A percentile compares a stretch with the other conserved stretches of the same genome.
Conservation (phyloP, 2,888 invertebrate genomes). For the Salpingus planirostris region DNA sequence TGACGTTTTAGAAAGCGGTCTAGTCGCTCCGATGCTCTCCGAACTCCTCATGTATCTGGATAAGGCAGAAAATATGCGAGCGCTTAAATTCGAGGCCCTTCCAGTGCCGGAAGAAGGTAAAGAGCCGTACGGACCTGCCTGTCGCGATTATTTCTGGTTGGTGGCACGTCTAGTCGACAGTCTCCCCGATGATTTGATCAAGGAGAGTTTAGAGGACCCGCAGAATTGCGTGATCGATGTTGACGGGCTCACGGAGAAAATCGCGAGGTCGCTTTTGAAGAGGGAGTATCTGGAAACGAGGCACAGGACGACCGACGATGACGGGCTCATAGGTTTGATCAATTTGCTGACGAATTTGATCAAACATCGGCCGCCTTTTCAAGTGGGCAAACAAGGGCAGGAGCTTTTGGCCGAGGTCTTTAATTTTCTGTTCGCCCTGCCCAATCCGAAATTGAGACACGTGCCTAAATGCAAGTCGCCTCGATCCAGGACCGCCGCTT, state of each 20-base stretch:
- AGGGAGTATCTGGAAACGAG: conserved; percentile 78
- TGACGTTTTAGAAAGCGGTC: conserved; percentile 48
- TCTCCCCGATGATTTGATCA: conserved; percentile 68
- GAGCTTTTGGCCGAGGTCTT: conserved; percentile 65
- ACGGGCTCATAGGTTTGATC: conserved; percentile 80
- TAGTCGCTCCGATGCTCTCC: conserved; percentile 70
- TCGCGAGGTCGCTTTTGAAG: conserved; percentile 64
- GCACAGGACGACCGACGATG: conserved; percentile 76
- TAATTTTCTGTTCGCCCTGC: conserved; percentile 82
- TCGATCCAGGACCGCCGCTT: conserved; percentile 81
- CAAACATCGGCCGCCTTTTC: conserved; percentile 82
- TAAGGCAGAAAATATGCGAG: conserved; percentile 78
- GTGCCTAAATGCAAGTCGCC: conserved; percentile 91
- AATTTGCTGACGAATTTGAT: conserved; percentile 80
- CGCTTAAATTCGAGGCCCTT: conserved; percentile 44
- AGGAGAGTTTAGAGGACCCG: conserved; percentile 51
- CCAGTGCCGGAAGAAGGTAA: conserved; percentile 68
- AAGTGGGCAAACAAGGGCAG: conserved; percentile 67
- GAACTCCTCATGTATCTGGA: conserved; percentile 73
- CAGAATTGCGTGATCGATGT: conserved; percentile 55
- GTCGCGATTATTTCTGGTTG: conserved; percentile 91
- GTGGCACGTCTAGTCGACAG: conserved; percentile 82
- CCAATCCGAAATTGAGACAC: conserved; percentile 74
- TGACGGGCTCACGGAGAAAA: conserved; percentile 54
- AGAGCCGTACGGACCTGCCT: conserved; percentile 90